Conservation (phyloP, 2,113 vertebrate species). For the Protomyctophum bolini region DNA sequence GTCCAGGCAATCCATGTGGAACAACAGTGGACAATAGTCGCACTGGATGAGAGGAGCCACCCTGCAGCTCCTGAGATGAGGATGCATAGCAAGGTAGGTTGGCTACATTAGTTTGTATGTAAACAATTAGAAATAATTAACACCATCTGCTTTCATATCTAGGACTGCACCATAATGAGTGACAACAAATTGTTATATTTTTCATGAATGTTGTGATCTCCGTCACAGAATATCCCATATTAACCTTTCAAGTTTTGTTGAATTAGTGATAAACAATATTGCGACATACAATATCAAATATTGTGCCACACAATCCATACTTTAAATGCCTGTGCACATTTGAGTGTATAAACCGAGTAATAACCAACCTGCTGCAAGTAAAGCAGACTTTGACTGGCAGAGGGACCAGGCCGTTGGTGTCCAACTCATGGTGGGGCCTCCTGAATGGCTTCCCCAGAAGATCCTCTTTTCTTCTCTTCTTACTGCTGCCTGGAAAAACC, state of each 20-base stretch:
- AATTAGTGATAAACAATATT: no score
- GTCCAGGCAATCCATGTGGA: conserved; percentile 99
- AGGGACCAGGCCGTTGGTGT: conserved; percentile 94
- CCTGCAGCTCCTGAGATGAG: conserved; percentile 89
- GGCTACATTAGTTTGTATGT: neutral
- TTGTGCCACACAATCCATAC: no score
- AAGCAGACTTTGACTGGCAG: conserved; percentile 96
- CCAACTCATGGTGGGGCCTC: conserved; percentile 93
- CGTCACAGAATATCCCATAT: no score
- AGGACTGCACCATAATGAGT: no score
- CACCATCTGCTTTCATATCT: no score
- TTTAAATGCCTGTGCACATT: neutral
- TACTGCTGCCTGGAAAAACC: conserved; percentile 89
- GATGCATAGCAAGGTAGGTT: neutral
- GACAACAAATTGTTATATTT: no score
- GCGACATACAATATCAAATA: no score
- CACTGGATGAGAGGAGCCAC: conserved; percentile 96
- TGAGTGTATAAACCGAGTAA: neutral
- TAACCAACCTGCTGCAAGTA: conserved; percentile 89
- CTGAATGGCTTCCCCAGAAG: conserved; percentile 92
- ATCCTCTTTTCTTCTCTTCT: conserved; percentile 94
- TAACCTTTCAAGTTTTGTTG: no score
- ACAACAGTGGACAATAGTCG: conserved; percentile 96
- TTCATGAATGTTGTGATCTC: no score
- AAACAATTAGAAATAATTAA: neutral